Conservation (phyloP, 1,140 invertebrate species). For the Brachionus manjavacas region DNA sequence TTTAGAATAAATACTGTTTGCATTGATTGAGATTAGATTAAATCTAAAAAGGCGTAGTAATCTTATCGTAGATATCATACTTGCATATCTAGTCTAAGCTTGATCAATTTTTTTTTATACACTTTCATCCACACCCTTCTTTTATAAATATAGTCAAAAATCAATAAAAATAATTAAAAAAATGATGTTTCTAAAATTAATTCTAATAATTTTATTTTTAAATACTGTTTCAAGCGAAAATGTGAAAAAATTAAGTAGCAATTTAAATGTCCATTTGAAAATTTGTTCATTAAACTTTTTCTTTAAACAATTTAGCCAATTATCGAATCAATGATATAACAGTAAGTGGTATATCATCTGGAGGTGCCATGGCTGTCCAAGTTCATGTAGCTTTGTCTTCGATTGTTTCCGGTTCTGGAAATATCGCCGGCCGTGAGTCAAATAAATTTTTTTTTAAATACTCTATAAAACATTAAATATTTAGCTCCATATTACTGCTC, state of each 20-base stretch:
- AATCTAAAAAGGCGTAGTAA: neutral
- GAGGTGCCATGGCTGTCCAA: slow-evolving; percentile 56
- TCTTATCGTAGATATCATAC: neutral
- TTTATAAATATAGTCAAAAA: neutral
- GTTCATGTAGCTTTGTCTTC: slow-evolving; percentile 54
- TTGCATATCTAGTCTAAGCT: neutral
- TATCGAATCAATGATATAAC: slow-evolving; percentile 48
- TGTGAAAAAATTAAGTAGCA: neutral
- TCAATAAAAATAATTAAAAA: neutral
- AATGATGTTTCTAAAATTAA: neutral
- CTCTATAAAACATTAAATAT: neutral
- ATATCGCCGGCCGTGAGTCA: slow-evolving; percentile 54
- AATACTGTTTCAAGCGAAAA: neutral
- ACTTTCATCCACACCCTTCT: neutral
- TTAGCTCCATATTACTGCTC: slow-evolving; percentile 53
- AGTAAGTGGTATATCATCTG: slow-evolving; percentile 56
- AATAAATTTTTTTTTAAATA: neutral
- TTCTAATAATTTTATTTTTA: neutral
- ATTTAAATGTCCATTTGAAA: no score
- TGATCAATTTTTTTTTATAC: neutral
- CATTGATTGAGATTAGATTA: neutral
- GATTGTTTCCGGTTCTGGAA: slow-evolving; percentile 52
- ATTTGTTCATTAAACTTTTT: neutral
- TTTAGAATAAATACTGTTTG: no score
- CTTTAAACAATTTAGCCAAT: slow-evolving; percentile 49